These are phyloP conservation scores for Agrypnus murinus DNA, from an alignment of 2,888 invertebrate species.

Conservation along the genomic window DNA sequence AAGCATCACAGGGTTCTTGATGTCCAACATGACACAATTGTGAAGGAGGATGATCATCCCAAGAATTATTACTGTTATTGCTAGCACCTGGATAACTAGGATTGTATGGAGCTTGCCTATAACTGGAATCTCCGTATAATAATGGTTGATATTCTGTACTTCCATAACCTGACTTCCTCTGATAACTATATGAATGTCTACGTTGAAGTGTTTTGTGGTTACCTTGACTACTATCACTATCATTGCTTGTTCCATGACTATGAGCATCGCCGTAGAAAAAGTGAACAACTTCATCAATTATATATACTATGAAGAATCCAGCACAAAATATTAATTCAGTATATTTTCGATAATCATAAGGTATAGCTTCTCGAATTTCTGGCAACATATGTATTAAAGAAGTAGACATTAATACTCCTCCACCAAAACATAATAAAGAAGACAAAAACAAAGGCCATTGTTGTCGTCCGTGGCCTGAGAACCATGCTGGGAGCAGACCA, in stretches of 20 bases:
- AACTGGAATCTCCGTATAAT: constrained; percentile 22
- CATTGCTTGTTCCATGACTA: constrained; percentile 52
- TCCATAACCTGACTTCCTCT: constrained; percentile 37
- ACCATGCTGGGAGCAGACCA: constrained; percentile 81
- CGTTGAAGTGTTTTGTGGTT: constrained; percentile 36
- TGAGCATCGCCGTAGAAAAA: constrained; percentile 75
- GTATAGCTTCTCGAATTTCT: constrained; percentile 77
- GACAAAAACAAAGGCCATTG: constrained; percentile 79
- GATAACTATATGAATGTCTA: constrained; percentile 40
- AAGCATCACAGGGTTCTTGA: constrained; percentile 77
- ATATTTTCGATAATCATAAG: constrained; percentile 69
- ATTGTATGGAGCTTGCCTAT: constrained; percentile 18
- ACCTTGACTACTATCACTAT: constrained; percentile 30
- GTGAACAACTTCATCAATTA: constrained; percentile 84
- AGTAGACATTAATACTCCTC: constrained; percentile 86
- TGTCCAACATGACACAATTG: constrained; percentile 80
- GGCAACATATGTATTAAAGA: constrained; percentile 86
- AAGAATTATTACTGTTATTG: neutral
- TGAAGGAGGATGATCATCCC: constrained; percentile 59
- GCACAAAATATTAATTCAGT: constrained; percentile 79
- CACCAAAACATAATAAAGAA: constrained; percentile 85
- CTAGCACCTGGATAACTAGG: neutral
- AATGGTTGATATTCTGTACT: constrained; percentile 34
- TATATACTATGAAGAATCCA: constrained; percentile 83
- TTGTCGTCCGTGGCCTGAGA: constrained; percentile 75